These are phyloP conservation scores for Adelges cooleyi DNA, from an alignment of 1,140 invertebrate genomes.

Conservation along the genomic window DNA sequence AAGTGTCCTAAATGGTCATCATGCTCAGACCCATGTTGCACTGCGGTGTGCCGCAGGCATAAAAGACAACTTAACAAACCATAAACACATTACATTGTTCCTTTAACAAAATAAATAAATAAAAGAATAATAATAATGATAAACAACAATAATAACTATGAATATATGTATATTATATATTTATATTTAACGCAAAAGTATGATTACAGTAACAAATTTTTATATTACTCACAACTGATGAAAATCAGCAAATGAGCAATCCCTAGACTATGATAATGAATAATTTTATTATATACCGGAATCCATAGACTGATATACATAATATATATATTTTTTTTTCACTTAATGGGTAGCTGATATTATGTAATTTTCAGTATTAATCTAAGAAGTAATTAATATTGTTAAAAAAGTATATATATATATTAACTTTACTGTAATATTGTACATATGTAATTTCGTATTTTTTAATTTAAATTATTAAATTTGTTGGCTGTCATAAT, in stretches of 20 bases:
- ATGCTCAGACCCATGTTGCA: conserved; percentile 51
- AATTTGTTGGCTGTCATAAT: conserved; percentile 26
- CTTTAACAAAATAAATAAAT: background rate
- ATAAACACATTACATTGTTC: conserved; percentile 15
- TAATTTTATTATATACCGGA: conserved; percentile 23
- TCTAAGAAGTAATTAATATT: conserved; percentile 11
- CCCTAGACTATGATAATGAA: conserved; percentile 15
- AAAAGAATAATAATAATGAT: background rate
- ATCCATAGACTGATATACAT: conserved; percentile 28
- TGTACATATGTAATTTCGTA: conserved; percentile 20
- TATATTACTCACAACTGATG: conserved; percentile 7
- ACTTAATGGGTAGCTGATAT: conserved; percentile 24
- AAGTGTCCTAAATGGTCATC: conserved; percentile 56
- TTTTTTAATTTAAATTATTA: conserved; percentile 3
- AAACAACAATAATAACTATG: background rate
- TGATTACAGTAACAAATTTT: background rate
- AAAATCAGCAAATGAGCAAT: conserved; percentile 3
- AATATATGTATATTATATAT: no score
- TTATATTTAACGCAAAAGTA: no score
- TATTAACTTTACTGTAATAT: conserved; percentile 16
- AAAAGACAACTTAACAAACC: background rate
- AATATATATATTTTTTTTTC: conserved; percentile 20
- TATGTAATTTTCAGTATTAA: conserved; percentile 28
- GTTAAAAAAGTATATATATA: background rate
- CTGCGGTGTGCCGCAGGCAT: conserved; percentile 17